Evolutionary conservation across 2,888 invertebrate species (phyloP).

Genomic region (Cremastinae sp.): DNA sequence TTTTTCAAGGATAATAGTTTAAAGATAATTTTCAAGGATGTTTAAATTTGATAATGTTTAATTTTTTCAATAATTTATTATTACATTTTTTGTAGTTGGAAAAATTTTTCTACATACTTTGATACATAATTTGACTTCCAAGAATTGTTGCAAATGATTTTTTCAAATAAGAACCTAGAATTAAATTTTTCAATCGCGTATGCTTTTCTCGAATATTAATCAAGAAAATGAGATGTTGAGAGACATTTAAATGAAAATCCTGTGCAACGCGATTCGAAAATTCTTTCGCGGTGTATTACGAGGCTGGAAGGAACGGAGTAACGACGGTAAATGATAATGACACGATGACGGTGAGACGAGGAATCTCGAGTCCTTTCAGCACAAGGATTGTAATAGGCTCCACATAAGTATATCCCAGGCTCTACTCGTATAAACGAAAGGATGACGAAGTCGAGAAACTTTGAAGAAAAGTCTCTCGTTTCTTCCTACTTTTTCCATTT

Average conservation of each 20-base stretch:
- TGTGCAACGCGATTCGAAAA: background rate
- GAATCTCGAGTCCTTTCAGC: conserved; percentile 16
- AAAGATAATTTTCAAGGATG: no score
- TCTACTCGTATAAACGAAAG: conserved; percentile 45
- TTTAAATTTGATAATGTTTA: no score
- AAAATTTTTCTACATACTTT: no score
- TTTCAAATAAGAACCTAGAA: no score
- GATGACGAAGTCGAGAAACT: conserved; percentile 61
- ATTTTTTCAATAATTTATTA: no score
- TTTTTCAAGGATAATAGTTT: no score
- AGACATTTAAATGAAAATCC: background rate
- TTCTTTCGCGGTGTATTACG: conserved; percentile 35
- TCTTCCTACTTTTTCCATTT: background rate
- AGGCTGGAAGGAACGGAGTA: conserved; percentile 53
- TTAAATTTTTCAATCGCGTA: background rate
- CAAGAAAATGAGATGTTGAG: background rate
- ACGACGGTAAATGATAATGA: conserved; percentile 62
- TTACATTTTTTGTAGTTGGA: no score
- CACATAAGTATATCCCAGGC: conserved; percentile 30
- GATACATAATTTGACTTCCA: no score
- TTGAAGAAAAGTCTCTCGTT: conserved; percentile 37
- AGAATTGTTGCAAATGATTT: no score
- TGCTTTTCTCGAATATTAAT: no score
- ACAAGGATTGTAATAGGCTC: conserved; percentile 40
- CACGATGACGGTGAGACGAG: conserved; percentile 61